Evolutionary conservation across 2,888 invertebrate species (phyloP), one percentile per base, ranked within the genome.

Genomic region (Hirtodrosophila trivittata): DNA sequence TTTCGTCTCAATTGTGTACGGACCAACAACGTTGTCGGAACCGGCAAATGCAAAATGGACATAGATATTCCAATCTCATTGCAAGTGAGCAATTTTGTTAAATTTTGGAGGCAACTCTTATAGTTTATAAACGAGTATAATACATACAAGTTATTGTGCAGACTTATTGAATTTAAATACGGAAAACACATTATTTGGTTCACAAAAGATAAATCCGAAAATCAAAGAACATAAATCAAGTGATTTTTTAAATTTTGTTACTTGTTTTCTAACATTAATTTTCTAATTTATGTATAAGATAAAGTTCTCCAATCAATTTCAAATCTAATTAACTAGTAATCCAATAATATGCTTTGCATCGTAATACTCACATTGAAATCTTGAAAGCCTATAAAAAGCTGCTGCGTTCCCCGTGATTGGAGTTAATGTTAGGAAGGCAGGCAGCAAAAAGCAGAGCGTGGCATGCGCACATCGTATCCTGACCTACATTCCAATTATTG

Each of bases 401-500:
- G 14, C 37, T 38, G 21, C 21, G 45, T 41, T 41, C 52, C 9
- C 33, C 43, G 13, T 52, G 62, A 62, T 63, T 45, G 25, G 33
- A 41, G 50, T 26, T 37, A 18, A 16, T 18, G 25, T 41, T 47
- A 35, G 43, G 26, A 8, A 26, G 45, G 28, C 46, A 28, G 9
- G 28, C 6, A 26, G 47, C 0, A 18, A 8, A 32, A 12, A 1
- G 13, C 16, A 39, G 26, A 26, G 28, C 38, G 60, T 73, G 80
- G 63, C 80, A 80, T 80, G 80, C 80, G 80, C 80, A 80, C 56
- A 74, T 59, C 60, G 52, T 47, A 67, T 50, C 86, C 80, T 80
- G 80, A 80, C 80, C 80, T 80, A 80, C 84, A 80, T 80, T 86
- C 74, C 60, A 59, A 58, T 80, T 85, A 86, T 80, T 80, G 80